Evolutionary conservation across 35 echinoderm and acorn worm genomes (phyloP).

Genomic region (Ophioderma brevispina): DNA sequence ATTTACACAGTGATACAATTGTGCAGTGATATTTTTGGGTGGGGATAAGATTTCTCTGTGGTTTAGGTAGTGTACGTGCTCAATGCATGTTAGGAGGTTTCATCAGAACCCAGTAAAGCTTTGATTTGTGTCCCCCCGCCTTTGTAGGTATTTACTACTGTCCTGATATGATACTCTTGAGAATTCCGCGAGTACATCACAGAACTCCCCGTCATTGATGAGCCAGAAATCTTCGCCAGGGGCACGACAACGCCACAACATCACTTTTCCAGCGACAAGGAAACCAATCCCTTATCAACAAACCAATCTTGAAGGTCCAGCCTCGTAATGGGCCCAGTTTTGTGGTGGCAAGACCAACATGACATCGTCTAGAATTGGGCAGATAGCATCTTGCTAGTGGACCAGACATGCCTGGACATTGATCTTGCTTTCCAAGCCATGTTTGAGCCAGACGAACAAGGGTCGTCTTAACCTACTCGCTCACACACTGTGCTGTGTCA

Average conservation of each 20-base stretch:
- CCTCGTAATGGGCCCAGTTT: conserved; percentile 78
- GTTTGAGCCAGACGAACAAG: conserved; percentile 59
- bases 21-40: too few relatives aligned
- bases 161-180: conserved; percentile 80
- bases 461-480: conserved; percentile 91
- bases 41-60: too few relatives aligned
- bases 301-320: conserved; percentile 90
- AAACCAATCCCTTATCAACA: conserved; percentile 75
- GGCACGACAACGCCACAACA: conserved; percentile 93
- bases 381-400: conserved; percentile 74
- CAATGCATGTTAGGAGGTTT: too few relatives aligned
- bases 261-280: conserved; percentile 92
- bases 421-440: conserved; percentile 87
- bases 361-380: conserved; percentile 92
- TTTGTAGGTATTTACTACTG: conserved; percentile 91
- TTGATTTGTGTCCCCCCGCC: too few relatives aligned
- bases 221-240: conserved; percentile 98
- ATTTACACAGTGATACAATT: too few relatives aligned
- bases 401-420: conserved; percentile 84
- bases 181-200: conserved; percentile 92
- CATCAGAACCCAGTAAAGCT: too few relatives aligned
- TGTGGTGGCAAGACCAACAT: conserved; percentile 88
- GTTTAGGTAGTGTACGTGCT: too few relatives aligned
- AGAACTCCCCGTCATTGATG: conserved; percentile 93
- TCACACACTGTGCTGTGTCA: conserved; percentile 80